phyloP scores from a whole-genome alignment of 2,888 invertebrate genomes.

The Cecidostiba fungosa region DNA sequence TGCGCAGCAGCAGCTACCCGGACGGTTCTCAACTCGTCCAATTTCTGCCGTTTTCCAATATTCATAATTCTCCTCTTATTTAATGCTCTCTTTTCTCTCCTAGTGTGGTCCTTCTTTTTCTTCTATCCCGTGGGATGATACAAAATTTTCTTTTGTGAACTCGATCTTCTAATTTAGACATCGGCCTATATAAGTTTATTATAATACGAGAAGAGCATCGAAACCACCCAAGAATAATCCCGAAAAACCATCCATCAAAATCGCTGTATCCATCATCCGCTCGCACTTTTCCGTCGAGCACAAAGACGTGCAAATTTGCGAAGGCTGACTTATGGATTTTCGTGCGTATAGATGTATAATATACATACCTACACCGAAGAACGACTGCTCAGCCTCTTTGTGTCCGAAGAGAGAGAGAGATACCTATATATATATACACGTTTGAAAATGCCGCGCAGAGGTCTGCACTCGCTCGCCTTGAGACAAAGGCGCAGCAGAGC shows the following conservation, averaged over 20 bases:
- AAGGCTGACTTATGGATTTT: conserved; percentile 58
- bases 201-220: neutral
- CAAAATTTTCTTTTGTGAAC: neutral
- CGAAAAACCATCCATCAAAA: conserved; percentile 49
- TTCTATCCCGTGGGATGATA: neutral
- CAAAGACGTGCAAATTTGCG: conserved; percentile 54
- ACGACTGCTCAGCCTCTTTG: conserved; percentile 1
- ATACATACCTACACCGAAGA: conserved; percentile 23
- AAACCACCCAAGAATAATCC: neutral
- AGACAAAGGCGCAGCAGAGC: conserved; percentile 71
- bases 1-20: neutral
- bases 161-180: neutral
- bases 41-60: neutral
- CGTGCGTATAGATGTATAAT: conserved; percentile 24
- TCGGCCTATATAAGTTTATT: neutral
- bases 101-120: neutral
- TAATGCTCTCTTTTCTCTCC: neutral
- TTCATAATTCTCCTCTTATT: neutral
- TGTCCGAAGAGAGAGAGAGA: conserved; percentile 2
- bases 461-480: conserved; percentile 73
- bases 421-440: conserved; percentile 67
- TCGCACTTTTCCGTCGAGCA: neutral
- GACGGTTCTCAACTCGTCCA: conserved; percentile 57
- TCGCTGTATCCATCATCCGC: conserved; percentile 28
- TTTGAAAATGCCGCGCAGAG: conserved; percentile 72